A percentile compares a stretch with the other conserved stretches of the same genome.
Evolutionary conservation across 2,797 vertebrate genomes (phyloP).

Genomic region (Lophotriccus pileatus): DNA sequence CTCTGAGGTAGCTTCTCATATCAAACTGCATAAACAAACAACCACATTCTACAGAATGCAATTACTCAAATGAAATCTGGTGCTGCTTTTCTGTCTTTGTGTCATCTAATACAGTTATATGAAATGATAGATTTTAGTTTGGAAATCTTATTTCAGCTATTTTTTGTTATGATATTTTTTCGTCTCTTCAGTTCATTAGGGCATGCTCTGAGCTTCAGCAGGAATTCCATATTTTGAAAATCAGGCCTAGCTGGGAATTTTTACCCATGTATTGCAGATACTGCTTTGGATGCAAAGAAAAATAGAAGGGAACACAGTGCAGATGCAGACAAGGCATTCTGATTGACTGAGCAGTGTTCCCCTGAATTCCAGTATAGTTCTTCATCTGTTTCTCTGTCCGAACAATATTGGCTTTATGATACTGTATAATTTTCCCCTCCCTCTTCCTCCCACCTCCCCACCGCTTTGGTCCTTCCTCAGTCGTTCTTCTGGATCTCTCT

Average conservation of each 20-base stretch:
- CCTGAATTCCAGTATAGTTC: background rate
- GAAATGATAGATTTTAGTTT: background rate
- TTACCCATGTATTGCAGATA: background rate
- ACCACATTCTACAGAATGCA: background rate
- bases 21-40: background rate
- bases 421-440: background rate
- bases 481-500: background rate
- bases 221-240: background rate
- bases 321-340: background rate
- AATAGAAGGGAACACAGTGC: background rate
- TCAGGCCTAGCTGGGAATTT: background rate
- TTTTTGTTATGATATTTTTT: background rate
- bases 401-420: background rate
- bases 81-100: background rate
- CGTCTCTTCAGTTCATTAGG: background rate
- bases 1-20: background rate
- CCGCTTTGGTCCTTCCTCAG: background rate
- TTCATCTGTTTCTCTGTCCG: background rate
- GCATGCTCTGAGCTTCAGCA: background rate
- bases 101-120: background rate
- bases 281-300: background rate
- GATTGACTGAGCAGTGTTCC: background rate
- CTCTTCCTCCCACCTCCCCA: background rate
- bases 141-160: background rate
- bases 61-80: background rate